phyloP scores from a whole-genome alignment of 1,140 invertebrate genomes.

The Myzus persicae region DNA sequence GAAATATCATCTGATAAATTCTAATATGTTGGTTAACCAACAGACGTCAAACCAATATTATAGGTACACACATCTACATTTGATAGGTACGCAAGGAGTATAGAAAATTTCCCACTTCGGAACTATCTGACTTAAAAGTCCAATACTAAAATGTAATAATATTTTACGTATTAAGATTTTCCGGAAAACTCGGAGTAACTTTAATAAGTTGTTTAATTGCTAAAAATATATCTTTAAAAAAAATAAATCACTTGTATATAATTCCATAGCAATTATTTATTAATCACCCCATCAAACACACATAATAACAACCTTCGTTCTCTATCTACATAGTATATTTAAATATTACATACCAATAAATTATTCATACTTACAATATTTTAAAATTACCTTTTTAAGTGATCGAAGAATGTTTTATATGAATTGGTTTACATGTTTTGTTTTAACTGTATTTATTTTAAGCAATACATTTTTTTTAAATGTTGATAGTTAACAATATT shows the following conservation, averaged over 20 bases:
- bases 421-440: neutral
- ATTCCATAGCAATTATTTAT: too few species aligned
- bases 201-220: neutral
- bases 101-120: neutral
- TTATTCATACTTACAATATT: neutral
- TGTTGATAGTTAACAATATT: neutral
- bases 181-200: neutral
- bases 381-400: neutral
- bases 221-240: too few species aligned
- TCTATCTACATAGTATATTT: too few species aligned
- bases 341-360: neutral
- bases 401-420: neutral
- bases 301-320: neutral
- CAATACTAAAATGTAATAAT: neutral
- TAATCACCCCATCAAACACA: neutral
- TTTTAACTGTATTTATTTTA: neutral
- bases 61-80: neutral
- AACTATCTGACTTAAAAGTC: neutral
- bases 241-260: neutral
- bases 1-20: neutral
- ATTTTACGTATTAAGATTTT: neutral
- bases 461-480: too few species aligned
- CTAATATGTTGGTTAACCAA: neutral
- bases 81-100: neutral
- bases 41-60: neutral